phyloP scores from a whole-genome alignment of 2,113 vertebrate species.

The Callocephalon fimbriatum region DNA sequence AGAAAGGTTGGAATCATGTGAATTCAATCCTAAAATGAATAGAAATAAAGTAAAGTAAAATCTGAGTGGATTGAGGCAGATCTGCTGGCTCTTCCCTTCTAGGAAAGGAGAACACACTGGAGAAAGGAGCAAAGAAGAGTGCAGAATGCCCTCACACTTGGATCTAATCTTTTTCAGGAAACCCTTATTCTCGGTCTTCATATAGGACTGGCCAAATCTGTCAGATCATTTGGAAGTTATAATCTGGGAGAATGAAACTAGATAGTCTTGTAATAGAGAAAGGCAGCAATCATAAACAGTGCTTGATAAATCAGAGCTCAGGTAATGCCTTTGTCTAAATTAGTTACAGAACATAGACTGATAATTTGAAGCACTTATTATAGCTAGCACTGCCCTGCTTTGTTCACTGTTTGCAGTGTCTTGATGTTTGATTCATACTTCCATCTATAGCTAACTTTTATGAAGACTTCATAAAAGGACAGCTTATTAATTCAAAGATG shows the following conservation, averaged over 20 bases:
- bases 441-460: neutral
- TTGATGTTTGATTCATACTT: neutral
- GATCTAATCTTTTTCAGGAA: neutral
- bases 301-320: neutral
- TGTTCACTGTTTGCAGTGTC: neutral
- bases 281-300: neutral
- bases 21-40: neutral
- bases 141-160: neutral
- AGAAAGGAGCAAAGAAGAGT: neutral
- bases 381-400: neutral
- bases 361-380: neutral
- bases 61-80: neutral
- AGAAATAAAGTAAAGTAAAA: neutral
- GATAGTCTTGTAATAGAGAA: neutral
- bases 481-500: neutral
- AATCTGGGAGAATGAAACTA: neutral
- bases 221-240: neutral
- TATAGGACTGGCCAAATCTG: neutral
- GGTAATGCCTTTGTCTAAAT: neutral
- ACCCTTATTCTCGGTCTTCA: neutral
- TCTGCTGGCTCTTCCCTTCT: neutral
- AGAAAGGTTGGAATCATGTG: neutral
- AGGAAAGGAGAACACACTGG: neutral
- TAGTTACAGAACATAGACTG: neutral
- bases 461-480: neutral